phyloP scores from a whole-genome alignment of 2,888 invertebrate species.

The Polylopha cassiicola region DNA sequence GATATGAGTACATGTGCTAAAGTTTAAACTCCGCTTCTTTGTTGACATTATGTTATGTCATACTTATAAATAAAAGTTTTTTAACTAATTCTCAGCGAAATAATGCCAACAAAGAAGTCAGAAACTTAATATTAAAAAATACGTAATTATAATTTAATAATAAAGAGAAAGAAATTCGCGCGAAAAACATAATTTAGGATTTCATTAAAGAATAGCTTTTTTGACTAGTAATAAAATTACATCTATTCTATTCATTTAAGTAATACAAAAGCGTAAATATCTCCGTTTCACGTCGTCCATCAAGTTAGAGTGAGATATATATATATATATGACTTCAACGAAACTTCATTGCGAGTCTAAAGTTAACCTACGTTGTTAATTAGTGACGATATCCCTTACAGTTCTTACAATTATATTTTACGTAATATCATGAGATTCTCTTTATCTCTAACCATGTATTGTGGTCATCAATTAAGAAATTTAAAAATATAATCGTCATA shows the following conservation, averaged over 20 bases:
- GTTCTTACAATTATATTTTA: constrained; percentile 10
- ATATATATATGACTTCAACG: constrained; percentile 14
- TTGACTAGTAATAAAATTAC: constrained; percentile 73
- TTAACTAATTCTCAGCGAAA: no score
- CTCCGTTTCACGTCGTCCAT: constrained; percentile 22
- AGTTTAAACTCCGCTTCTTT: constrained; percentile 21
- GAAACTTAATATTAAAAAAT: constrained; percentile 8
- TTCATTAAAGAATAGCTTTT: constrained; percentile 55
- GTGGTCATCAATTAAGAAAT: constrained; percentile 8
- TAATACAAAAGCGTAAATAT: constrained; percentile 55
- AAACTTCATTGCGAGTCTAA: constrained; percentile 11
- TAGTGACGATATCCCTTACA: constrained; percentile 14
- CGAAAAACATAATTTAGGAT: constrained; percentile 44
- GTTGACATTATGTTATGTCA: constrained; percentile 8
- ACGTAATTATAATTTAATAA: constrained; percentile 30
- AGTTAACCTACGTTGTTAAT: not conserved
- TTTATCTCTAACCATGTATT: constrained; percentile 6
- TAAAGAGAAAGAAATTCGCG: constrained; percentile 41
- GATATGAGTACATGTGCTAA: constrained; percentile 46
- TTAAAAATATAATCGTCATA: no score
- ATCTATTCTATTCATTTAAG: constrained; percentile 58
- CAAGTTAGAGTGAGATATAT: no score
- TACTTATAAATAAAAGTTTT: no score
- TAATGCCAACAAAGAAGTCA: constrained; percentile 8
- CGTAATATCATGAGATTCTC: constrained; percentile 21